Evolutionary conservation across 2,888 invertebrate genomes (phyloP), one percentile per base, ranked within the genome.

Genomic region (Drosophila mulleri): DNA sequence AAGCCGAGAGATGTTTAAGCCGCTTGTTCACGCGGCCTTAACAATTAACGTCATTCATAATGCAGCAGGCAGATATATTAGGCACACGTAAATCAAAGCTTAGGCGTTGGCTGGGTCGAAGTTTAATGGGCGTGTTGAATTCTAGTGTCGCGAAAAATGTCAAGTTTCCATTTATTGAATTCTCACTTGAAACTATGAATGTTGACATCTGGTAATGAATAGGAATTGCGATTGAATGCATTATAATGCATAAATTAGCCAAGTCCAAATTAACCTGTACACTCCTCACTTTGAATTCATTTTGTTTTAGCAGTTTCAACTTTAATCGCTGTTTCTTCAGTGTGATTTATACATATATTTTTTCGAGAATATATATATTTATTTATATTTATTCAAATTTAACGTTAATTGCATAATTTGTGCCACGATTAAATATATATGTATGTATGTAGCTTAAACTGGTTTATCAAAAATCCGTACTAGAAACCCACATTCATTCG

Each of bases 1-100:
- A 53, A 9, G n/a, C 48, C 20, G 20, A 18, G 50, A 52, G 35
- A 32, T 44, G 63, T 23, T 57, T 44, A 37, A 50, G 20, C 54
- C 71, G 64, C 58, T 50, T 45, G 66, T 71, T 71, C 61, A 3
- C 54, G 16, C 37, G 37, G 52, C 18, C 45, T 35, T 45, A 50
- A 14, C 58, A 70, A 75, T 67, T 75, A 71, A 53, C 65, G 70
- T 66, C 45, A 71, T 63, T 66, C 62, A 41, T 41, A 74, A 26
- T 61, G 61, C 45, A 58, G 54, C 58, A 48, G 26, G 20, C 14
- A 32, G 29, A 12, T 37, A n/a, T 50, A 26, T 20, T 18, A 18
- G 20, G 26, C 41, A 32, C 32, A 32, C 18, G 20, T 42, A 1
- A n/a, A 54, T n/a, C 16, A 14, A 12, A 37, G 32, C 16, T 7